Base-by-base conservation (phyloP, 2,797 vertebrate genomes). In the Gymnoscopelus braueri region DNA sequence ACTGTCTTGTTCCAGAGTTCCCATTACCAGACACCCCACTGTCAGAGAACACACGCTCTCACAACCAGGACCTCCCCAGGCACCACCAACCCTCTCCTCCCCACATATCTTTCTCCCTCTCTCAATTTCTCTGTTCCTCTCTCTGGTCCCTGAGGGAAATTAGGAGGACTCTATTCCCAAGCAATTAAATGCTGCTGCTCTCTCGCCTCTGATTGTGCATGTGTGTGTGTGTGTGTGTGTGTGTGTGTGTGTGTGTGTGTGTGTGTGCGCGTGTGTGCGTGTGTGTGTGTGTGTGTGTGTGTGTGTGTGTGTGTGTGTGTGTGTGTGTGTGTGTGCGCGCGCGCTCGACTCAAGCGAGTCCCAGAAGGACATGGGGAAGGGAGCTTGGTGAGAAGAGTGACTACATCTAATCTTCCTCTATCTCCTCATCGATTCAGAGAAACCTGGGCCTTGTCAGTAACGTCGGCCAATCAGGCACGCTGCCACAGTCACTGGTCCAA, bases 181-280 rank as follows among this genome's bases (percentile, higher is more conserved):
- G 81, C 72, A 84, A 89, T 91, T 86, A 90, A 87, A 87, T 49
- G 48, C 57, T 67, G 63, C 72, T 72, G 60, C 76, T 78, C 82
- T 75, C 83, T 75, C 60, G 51, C 66, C 62, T 35, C n/a, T 8
- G 32, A 63, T 26, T n/a, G 15, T 15, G 65, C 29, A 4, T 13
- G 52, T 29, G 50, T 64, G 64, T 50, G 60, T 60, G 35, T 59
- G 65, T 48, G 55, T 67, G 69, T 54, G 60, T 63, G 47, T 57
- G 23, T 57, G 9, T 57, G 55, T 57, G 24, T 29, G 55, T 29
- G 8, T 52, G 69, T 65, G 59, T 67, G 57, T 75, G 67, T 65
- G 67, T 60, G 51, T 58, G 68, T 58, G 52, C 23, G 13, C 39
- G 56, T 57, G 52, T 11, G 56, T 35, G 56, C 68, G 65, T 61